Evolutionary conservation across 2,797 vertebrate species (phyloP).

Genomic region (Hipposideros larvatus): DNA sequence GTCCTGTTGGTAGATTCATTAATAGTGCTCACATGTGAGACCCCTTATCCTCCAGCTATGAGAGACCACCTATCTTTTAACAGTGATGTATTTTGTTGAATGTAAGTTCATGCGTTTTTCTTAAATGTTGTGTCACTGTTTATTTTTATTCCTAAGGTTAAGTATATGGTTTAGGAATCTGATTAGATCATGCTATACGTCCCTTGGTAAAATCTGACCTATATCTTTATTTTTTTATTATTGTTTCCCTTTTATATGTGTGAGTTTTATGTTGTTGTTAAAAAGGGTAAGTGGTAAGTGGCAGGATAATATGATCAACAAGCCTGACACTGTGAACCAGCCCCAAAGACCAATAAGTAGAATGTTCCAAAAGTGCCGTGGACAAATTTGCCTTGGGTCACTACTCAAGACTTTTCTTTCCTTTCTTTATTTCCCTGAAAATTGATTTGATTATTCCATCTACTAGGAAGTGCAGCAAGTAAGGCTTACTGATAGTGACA

Average conservation of each 20-base stretch:
- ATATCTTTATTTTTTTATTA: neutral
- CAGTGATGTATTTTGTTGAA: neutral
- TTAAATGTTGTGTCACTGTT: neutral
- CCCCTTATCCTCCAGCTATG: neutral
- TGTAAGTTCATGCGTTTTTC: neutral
- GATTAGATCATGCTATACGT: neutral
- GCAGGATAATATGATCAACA: neutral
- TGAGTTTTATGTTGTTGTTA: neutral
- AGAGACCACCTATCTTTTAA: neutral
- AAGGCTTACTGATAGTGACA: neutral
- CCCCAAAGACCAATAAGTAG: neutral
- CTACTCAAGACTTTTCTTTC: neutral
- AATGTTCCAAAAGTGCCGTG: neutral
- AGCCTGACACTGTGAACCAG: neutral
- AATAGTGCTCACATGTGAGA: neutral
- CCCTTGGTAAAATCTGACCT: neutral
- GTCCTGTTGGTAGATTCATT: neutral
- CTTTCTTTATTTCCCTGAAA: neutral
- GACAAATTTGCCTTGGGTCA: neutral
- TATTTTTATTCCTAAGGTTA: neutral
- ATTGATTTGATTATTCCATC: neutral
- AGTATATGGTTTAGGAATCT: neutral
- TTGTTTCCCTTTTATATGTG: neutral
- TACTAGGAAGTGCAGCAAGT: neutral
- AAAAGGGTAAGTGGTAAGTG: too few relatives aligned